A percentile compares a stretch with the other conserved stretches of the same genome.
These are phyloP conservation scores for Tragelaphus buxtoni DNA, from an alignment of 2,113 vertebrate genomes.

Conservation along the genomic window DNA sequence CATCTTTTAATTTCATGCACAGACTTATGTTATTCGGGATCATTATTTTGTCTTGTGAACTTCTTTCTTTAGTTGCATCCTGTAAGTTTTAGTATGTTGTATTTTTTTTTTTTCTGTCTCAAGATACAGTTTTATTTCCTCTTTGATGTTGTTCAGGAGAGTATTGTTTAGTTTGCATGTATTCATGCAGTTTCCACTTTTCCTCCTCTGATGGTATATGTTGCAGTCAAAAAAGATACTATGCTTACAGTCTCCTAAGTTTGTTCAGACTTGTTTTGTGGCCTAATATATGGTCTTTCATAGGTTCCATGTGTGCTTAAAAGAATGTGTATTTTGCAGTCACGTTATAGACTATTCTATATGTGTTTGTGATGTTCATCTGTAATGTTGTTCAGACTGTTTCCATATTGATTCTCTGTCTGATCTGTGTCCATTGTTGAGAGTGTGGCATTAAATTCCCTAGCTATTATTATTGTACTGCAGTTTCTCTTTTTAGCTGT, in stretches of 20 bases:
- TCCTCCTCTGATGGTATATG: not conserved
- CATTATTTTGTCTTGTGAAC: not conserved
- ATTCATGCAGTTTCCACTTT: not conserved
- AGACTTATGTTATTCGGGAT: not conserved
- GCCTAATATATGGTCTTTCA: not conserved
- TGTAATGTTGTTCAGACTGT: not conserved
- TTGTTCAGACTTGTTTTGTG: not conserved
- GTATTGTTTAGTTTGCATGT: not conserved
- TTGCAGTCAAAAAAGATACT: not conserved
- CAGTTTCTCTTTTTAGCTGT: not conserved
- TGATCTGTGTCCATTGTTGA: not conserved
- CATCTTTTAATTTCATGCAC: too few species aligned
- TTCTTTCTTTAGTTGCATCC: not conserved
- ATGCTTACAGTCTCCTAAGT: not conserved
- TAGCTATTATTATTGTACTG: not conserved
- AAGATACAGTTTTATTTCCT: not conserved
- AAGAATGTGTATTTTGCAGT: not conserved
- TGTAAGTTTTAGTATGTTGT: not conserved
- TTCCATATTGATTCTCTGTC: not conserved
- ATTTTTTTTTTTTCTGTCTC: not conserved
- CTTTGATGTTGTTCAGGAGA: not conserved
- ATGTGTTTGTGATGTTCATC: not conserved
- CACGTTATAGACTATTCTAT: not conserved
- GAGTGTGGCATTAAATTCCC: not conserved
- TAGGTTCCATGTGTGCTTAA: not conserved